These are phyloP conservation scores for Tolypeutes matacus DNA, from an alignment of 2,797 vertebrate genomes.

Conservation along the genomic window DNA sequence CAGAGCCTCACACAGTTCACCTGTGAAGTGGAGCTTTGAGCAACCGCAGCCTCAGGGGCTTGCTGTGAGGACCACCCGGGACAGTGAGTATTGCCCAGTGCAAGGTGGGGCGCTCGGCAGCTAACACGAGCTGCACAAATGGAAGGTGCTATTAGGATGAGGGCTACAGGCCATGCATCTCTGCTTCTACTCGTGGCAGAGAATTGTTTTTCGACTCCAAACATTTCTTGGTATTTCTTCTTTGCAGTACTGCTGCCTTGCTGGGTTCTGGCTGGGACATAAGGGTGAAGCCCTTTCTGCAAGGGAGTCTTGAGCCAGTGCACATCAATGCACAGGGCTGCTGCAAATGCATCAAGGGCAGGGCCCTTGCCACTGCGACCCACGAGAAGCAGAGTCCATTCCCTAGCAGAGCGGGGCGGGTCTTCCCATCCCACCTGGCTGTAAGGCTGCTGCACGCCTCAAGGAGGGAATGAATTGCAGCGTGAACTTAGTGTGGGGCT, in stretches of 20 bases:
- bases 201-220: background rate
- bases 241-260: background rate
- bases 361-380: background rate
- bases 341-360: background rate
- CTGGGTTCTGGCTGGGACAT: too few species aligned
- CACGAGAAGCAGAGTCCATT: background rate
- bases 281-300: background rate
- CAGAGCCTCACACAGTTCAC: background rate
- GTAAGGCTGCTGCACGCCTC: background rate
- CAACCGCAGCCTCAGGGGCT: background rate
- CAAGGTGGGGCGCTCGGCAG: too few species aligned
- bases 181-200: background rate
- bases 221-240: background rate
- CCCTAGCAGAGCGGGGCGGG: background rate
- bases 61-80: background rate
- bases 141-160: rapidly evolving
- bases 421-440: background rate
- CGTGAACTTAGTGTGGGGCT: too few species aligned
- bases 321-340: too few species aligned
- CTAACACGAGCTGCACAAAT: too few species aligned
- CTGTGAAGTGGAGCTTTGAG: background rate
- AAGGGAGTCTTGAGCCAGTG: background rate
- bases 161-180: rapidly evolving
- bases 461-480: too few species aligned
- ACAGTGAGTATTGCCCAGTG: rapidly evolving